Evolutionary conservation across 2,888 invertebrate species (phyloP), one percentile per base, ranked within the genome.

Genomic region (Halocaridina rubra): DNA sequence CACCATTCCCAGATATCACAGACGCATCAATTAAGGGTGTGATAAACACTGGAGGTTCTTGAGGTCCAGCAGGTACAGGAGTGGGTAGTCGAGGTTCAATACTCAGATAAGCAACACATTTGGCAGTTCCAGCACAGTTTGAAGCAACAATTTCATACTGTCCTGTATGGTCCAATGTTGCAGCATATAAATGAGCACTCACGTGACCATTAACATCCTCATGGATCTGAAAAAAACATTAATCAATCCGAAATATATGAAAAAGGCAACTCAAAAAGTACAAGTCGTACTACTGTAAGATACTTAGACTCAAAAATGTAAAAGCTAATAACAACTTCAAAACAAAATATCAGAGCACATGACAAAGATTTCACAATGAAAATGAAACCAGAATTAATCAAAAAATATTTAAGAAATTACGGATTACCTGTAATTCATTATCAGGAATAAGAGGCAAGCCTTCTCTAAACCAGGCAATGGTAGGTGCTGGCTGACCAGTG

Each of bases 111-210:
- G 82, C 80, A 19, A 87, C 93, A 89, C 93, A 94, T 33, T 93
- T 92, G 7, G 93, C 93, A 91, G 95, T 94, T 64, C 95, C 96
- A 75, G 93, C 94, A 81, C 93, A 90, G 91, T 95, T 96, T 88
- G 92, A 93, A 3, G 94, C 94, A 85, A 92, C 93, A 89, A 94
- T 93, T 86, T 93, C 92, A 91, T 95, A 96, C 88, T 93, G 93
- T 86, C 95, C 95, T 89, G 95, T 94, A 92, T 96, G 95, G 91
- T 95, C 94, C 46, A 95, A 94, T 91, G 94, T 94, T 71, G 94
- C 94, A 91, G 95, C 94, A 88, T 93, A 92, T 89, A 96, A 93
- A 89, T 93, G 92, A 89, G 96, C 92, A 89, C 93, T 94, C 87
- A 94, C 93, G 90, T 93, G 93, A 89, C 92, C 93, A 90, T 94